Evolutionary conservation across 1,140 invertebrate species (phyloP).

Genomic region (Eubasilissa regina): DNA sequence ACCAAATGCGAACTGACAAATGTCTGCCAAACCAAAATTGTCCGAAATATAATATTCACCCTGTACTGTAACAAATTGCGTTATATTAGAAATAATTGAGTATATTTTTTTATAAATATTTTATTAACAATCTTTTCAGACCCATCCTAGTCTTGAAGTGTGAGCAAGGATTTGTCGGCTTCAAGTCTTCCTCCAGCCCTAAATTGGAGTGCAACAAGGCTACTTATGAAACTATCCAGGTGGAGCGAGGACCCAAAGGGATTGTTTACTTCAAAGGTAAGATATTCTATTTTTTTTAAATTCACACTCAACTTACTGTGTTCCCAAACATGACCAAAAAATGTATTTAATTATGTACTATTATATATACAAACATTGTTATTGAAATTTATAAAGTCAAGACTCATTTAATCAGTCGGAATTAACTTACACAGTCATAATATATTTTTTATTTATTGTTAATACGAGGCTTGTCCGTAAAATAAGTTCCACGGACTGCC

Average conservation of each 20-base stretch:
- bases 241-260: slow-evolving; percentile 92
- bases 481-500: too few species aligned
- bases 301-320: not conserved
- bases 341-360: too few species aligned
- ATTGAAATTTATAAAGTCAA: too few species aligned
- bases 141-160: slow-evolving; percentile 95
- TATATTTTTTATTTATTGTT: too few species aligned
- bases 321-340: not conserved
- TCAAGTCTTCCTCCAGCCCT: slow-evolving; percentile 83
- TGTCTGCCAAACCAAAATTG: too few species aligned
- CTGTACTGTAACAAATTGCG: too few species aligned
- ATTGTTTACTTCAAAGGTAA: slow-evolving; percentile 94
- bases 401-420: too few species aligned
- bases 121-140: slow-evolving; percentile 68
- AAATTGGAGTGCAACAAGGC: slow-evolving; percentile 97
- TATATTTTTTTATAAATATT: not conserved
- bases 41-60: too few species aligned
- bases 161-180: slow-evolving; percentile 97
- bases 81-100: slow-evolving; percentile 12
- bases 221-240: slow-evolving; percentile 92
- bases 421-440: too few species aligned
- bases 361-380: too few species aligned
- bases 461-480: too few species aligned
- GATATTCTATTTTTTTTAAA: not conserved
- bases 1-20: too few species aligned